Conservation (phyloP, 1,140 invertebrate species). For the Nasonia giraulti region DNA sequence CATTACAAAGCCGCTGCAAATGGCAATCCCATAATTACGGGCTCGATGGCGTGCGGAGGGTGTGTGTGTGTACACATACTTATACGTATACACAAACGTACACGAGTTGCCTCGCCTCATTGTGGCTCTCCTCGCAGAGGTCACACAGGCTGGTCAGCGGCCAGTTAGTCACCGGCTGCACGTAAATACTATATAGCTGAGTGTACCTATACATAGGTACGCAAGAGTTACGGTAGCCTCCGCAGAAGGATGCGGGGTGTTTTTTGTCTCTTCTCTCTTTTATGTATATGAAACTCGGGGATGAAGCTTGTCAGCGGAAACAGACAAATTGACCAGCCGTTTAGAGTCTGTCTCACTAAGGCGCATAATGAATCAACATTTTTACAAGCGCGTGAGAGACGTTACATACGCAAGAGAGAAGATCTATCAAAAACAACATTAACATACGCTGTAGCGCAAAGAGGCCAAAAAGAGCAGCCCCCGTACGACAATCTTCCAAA, state of each 20-base stretch:
- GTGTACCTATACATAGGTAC: too few relatives aligned
- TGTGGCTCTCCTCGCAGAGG: background rate
- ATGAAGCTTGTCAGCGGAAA: too few relatives aligned
- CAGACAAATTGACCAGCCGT: too few relatives aligned
- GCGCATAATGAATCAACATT: background rate
- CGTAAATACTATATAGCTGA: too few relatives aligned
- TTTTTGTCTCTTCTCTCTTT: too few relatives aligned
- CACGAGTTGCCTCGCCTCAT: background rate
- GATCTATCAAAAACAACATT: background rate
- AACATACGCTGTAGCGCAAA: background rate
- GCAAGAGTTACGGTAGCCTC: too few relatives aligned
- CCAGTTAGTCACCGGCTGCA: too few relatives aligned
- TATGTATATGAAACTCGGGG: too few relatives aligned
- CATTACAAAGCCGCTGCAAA: slow-evolving; percentile 22
- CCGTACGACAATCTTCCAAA: background rate
- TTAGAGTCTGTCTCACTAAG: too few relatives aligned
- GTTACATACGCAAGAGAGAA: background rate
- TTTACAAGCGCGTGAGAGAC: background rate
- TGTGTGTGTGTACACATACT: too few relatives aligned
- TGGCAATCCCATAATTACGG: slow-evolving; percentile 32
- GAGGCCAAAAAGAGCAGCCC: background rate
- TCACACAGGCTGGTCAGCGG: background rate
- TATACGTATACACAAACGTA: background rate
- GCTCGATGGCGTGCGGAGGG: background rate
- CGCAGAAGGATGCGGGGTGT: too few relatives aligned